Conservation (phyloP, 2,797 vertebrate species). For the Tachyglossus aculeatus region DNA sequence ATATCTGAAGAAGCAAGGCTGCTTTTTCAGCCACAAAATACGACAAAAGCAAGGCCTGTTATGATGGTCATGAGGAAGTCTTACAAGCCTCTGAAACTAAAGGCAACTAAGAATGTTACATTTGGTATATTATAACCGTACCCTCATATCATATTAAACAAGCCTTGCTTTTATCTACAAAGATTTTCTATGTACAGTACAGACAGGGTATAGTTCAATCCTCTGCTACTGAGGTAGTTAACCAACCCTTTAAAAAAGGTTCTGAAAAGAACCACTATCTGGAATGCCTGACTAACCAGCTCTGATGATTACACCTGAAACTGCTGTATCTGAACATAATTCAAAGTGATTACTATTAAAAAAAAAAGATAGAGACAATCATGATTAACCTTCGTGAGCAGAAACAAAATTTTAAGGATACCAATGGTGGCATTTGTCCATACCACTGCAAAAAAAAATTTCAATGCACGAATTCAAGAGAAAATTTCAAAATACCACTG, state of each 20-base stretch:
- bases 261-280: slow-evolving; percentile 99
- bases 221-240: slow-evolving; percentile 99
- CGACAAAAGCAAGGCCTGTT: slow-evolving; percentile 99
- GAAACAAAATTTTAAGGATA: slow-evolving; percentile 81
- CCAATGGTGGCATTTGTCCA: slow-evolving; percentile 78
- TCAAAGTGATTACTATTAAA: slow-evolving; percentile 81
- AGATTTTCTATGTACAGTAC: slow-evolving; percentile 99
- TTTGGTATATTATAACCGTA: slow-evolving; percentile 95
- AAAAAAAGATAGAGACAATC: slow-evolving; percentile 79
- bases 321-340: slow-evolving; percentile 90
- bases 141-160: slow-evolving; percentile 99
- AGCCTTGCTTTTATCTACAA: slow-evolving; percentile 99
- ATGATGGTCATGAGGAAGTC: slow-evolving; percentile 96
- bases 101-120: slow-evolving; percentile 98
- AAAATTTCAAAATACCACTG: slow-evolving; percentile 76
- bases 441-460: slow-evolving; percentile 78
- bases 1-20: slow-evolving; percentile 99
- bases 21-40: slow-evolving; percentile 99
- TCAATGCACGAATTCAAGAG: slow-evolving; percentile 74
- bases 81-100: slow-evolving; percentile 98
- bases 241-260: slow-evolving; percentile 99
- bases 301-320: slow-evolving; percentile 99
- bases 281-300: slow-evolving; percentile 99
- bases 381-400: slow-evolving; percentile 86
- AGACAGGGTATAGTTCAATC: slow-evolving; percentile 99